Evolutionary conservation across 2,888 invertebrate genomes (phyloP).

Genomic region (Chaetogeoica ovagalla): DNA sequence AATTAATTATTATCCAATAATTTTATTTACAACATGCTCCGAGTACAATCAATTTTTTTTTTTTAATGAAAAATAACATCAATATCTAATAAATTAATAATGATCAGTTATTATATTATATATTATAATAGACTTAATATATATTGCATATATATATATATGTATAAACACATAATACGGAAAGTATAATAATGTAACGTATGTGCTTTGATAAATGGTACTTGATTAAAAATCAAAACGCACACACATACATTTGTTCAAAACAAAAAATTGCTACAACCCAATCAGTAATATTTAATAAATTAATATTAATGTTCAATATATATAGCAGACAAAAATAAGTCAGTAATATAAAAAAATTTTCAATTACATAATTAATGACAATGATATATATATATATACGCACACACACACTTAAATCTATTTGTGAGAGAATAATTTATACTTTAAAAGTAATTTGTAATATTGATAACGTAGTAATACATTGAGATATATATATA

Average conservation of each 20-base stretch:
- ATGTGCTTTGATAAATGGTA: slow-evolving; percentile 39
- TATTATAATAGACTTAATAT: slow-evolving; percentile 19
- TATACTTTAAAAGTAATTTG: neutral
- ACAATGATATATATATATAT: too few species aligned
- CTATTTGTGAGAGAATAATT: neutral
- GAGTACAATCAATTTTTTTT: neutral
- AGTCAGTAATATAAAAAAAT: neutral
- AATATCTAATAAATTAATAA: slow-evolving; percentile 12
- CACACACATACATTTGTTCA: slow-evolving; percentile 30
- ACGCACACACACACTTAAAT: neutral
- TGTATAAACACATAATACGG: slow-evolving; percentile 33
- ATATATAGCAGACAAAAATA: too few species aligned
- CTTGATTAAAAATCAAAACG: slow-evolving; percentile 8
- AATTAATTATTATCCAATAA: neutral
- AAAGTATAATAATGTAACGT: slow-evolving; percentile 36
- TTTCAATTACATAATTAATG: neutral
- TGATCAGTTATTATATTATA: neutral
- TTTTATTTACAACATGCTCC: neutral
- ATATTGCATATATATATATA: slow-evolving; percentile 42
- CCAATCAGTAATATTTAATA: slow-evolving; percentile 23
- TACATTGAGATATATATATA: neutral
- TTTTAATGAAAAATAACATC: neutral
- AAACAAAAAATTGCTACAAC: slow-evolving; percentile 24
- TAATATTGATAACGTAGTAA: neutral
- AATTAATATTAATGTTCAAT: slow-evolving; percentile 8